phyloP scores from a whole-genome alignment of 2,888 invertebrate genomes.

The Pharmacophagus antenor region DNA sequence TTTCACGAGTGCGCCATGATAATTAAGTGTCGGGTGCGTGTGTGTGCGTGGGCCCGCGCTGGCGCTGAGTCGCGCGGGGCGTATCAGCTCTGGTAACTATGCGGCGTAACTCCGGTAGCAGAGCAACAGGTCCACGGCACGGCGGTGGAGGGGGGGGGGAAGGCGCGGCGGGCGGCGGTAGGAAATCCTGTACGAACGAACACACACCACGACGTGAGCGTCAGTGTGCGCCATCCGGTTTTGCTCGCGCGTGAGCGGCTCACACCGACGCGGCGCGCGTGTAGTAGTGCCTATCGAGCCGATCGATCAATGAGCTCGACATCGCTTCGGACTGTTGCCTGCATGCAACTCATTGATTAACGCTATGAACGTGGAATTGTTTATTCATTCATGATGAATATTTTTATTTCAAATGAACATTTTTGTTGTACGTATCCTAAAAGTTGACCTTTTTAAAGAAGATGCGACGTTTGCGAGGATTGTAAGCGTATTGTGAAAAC shows the following conservation, averaged over 20 bases:
- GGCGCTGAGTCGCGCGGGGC: constrained; percentile 53
- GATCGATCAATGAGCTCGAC: constrained; percentile 81
- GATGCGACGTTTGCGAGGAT: constrained; percentile 34
- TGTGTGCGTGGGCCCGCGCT: constrained; percentile 59
- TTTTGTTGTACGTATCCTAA: constrained; percentile 53
- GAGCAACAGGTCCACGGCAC: constrained; percentile 74
- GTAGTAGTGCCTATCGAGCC: constrained; percentile 66
- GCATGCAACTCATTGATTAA: constrained; percentile 81
- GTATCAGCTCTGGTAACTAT: constrained; percentile 79
- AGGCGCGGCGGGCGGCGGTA: constrained; percentile 62
- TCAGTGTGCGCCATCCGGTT: constrained; percentile 77
- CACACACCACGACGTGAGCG: constrained; percentile 50
- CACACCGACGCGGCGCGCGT: constrained; percentile 49
- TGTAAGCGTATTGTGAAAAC: constrained; percentile 11
- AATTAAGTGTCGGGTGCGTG: constrained; percentile 64
- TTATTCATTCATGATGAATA: constrained; percentile 79
- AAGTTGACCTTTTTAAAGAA: constrained; percentile 43
- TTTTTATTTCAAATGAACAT: constrained; percentile 67
- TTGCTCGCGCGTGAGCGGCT: constrained; percentile 59
- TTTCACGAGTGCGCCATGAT: constrained; percentile 72
- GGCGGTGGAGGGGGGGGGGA: constrained; percentile 36
- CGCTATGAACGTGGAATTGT: constrained; percentile 79
- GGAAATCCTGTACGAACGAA: constrained; percentile 75
- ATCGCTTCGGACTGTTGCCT: constrained; percentile 70
- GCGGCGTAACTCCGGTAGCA: constrained; percentile 81